Base-by-base conservation (phyloP, 2,888 invertebrate genomes). In the Miltochrista miniata region DNA sequence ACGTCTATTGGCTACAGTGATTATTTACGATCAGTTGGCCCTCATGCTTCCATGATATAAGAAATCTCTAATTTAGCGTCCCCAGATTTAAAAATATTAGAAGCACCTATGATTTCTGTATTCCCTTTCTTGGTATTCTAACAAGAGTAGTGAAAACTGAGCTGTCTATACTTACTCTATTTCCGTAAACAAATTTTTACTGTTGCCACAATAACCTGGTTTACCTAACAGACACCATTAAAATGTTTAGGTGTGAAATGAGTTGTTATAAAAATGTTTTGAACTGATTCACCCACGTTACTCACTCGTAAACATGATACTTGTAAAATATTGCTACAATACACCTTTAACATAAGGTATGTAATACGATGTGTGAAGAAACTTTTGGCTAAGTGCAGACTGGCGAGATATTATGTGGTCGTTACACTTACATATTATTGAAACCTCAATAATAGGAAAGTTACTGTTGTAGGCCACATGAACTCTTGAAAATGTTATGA, bases 121-220 rank as follows among this genome's bases (percentile, higher is more conserved):
- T 24, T 24, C 18, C 2, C 11, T 36, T 36, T 36, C 14, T 36
- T 36, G 31, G 8, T 41, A 30, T 31, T 11, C 14, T 14, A 31
- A 41, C 41, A 31, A 11, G 14, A 29, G 11, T 14, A 10, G 5
- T 30, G 7, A 7, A 30, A 41, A 13, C 33, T n/a, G 18, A 15
- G 33, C 9, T 15, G 33, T 11, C 33, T 33, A 24, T 24, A 24
- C 18, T 24, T 24, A 24, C 18, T 4, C 18, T 30, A 34, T 38
- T 53, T 53, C 52, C 48, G 48, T 36, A 53, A 53, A 45, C 48
- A 48, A 12, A n/a, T 52, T 44, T 40, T 18, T 38, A 29, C 36
- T 34, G 33, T 37, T 31, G 48, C 45, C 44, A 48, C 43, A 45
- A 37, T 48, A 38, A 53, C 48, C 48, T 41, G 42, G 14, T 48